A percentile compares a stretch with the other conserved stretches of the same genome.
Evolutionary conservation across 1,140 invertebrate species (phyloP).

Genomic region (Spodoptera frugiperda): DNA sequence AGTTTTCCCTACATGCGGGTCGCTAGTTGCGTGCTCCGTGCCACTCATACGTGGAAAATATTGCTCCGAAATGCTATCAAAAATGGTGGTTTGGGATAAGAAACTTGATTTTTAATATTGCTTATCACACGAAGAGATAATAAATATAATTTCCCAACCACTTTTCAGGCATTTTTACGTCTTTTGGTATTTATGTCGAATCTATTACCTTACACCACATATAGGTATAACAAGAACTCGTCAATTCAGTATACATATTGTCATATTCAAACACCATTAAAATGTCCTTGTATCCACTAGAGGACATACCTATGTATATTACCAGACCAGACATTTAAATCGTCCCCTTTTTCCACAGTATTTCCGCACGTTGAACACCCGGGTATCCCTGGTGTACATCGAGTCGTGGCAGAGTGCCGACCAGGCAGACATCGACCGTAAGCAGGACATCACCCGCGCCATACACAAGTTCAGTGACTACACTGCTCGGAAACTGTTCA

Average conservation of each 20-base stretch:
- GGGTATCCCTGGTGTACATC: slow-evolving; percentile 97
- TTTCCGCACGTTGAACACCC: slow-evolving; percentile 96
- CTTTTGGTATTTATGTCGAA: too few relatives aligned
- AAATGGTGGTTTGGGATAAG: too few relatives aligned
- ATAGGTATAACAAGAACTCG: too few relatives aligned
- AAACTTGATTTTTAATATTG: too few relatives aligned
- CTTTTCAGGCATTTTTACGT: too few relatives aligned
- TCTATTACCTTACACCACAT: too few relatives aligned
- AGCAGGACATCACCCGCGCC: slow-evolving; percentile 94
- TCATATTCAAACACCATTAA: too few relatives aligned
- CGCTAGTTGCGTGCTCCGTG: background rate
- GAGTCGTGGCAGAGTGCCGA: slow-evolving; percentile 97
- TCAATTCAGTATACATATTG: too few relatives aligned
- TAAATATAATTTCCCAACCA: too few relatives aligned
- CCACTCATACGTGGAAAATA: background rate
- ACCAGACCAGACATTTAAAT: too few relatives aligned
- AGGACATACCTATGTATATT: too few relatives aligned
- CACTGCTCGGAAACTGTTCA: slow-evolving; percentile 92
- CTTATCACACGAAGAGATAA: too few relatives aligned
- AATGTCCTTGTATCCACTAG: background rate
- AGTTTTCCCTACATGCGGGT: slow-evolving; percentile 18
- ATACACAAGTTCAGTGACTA: slow-evolving; percentile 97
- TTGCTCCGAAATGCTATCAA: background rate
- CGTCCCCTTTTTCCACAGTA: slow-evolving; percentile 90
- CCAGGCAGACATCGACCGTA: slow-evolving; percentile 92